A percentile compares a stretch with the other conserved stretches of the same genome.
Conservation (phyloP, 2,888 invertebrate genomes). For the Choristoneura rosaceana region DNA sequence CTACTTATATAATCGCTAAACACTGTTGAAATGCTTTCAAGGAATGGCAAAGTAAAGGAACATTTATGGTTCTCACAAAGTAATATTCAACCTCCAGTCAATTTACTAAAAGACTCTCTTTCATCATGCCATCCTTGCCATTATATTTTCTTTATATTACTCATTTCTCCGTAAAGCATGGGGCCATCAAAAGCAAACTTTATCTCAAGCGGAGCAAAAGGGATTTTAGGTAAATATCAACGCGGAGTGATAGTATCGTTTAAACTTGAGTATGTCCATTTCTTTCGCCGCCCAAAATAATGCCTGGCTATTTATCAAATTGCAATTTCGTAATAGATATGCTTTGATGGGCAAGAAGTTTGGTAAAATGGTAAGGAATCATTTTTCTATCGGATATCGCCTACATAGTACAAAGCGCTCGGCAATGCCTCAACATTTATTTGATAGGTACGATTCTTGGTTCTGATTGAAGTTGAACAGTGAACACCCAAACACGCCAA, state of each 20-base stretch:
- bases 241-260: constrained; percentile 61
- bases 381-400: constrained; percentile 1
- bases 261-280: constrained; percentile 78
- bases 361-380: constrained; percentile 57
- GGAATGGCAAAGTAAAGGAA: constrained; percentile 6
- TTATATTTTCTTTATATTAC: constrained; percentile 77
- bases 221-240: constrained; percentile 49
- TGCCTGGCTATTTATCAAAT: constrained; percentile 84
- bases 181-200: constrained; percentile 50
- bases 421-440: not conserved
- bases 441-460: not conserved
- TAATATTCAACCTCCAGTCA: constrained; percentile 59
- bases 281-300: constrained; percentile 82
- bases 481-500: not conserved
- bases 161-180: constrained; percentile 58
- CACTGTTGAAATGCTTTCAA: not conserved
- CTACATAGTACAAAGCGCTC: not conserved
- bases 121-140: constrained; percentile 69
- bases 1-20: not conserved
- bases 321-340: constrained; percentile 84
- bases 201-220: constrained; percentile 53
- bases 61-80: constrained; percentile 37
- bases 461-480: not conserved
- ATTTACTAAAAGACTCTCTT: constrained; percentile 73
- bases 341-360: constrained; percentile 73